Percentiles rank a stretch among this genome's conserved stretches.
These are phyloP conservation scores for Apotomis betuletana DNA, from an alignment of 2,888 invertebrate species.

Conservation along the genomic window DNA sequence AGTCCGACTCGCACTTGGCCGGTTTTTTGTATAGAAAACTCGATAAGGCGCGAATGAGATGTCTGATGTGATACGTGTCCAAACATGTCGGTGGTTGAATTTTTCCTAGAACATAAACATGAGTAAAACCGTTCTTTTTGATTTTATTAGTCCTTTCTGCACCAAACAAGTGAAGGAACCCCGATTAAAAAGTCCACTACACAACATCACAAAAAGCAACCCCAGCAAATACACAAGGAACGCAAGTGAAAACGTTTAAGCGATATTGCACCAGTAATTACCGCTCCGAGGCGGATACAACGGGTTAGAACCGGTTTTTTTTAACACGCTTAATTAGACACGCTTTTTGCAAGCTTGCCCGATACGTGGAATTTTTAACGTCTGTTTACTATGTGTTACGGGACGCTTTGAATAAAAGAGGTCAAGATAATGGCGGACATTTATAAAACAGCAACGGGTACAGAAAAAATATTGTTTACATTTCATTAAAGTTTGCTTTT, in stretches of 20 bases:
- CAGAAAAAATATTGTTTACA: background rate
- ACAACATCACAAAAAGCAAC: slow-evolving; percentile 10
- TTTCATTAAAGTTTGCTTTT: background rate
- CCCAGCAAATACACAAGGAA: slow-evolving; percentile 19
- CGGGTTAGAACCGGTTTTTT: slow-evolving; percentile 35
- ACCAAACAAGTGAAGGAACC: too few species aligned
- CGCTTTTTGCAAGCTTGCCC: slow-evolving; percentile 27
- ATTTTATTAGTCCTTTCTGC: too few species aligned
- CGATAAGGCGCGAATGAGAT: too few species aligned
- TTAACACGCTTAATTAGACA: slow-evolving; percentile 39
- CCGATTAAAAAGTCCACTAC: background rate
- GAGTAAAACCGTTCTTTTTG: too few species aligned
- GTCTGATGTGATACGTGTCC: too few species aligned
- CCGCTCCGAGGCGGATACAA: slow-evolving; percentile 27
- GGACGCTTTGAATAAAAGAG: slow-evolving; percentile 35
- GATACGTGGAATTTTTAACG: slow-evolving; percentile 49
- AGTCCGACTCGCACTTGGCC: too few species aligned
- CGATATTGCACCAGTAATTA: slow-evolving; percentile 39
- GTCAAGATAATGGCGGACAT: background rate
- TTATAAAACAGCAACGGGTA: background rate
- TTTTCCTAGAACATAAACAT: too few species aligned
- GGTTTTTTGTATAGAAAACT: too few species aligned
- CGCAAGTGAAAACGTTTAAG: slow-evolving; percentile 35
- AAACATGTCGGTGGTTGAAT: too few species aligned
- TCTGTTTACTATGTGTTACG: slow-evolving; percentile 46